phyloP scores from a whole-genome alignment of 2,888 invertebrate species.

The Sialis fuliginosa region DNA sequence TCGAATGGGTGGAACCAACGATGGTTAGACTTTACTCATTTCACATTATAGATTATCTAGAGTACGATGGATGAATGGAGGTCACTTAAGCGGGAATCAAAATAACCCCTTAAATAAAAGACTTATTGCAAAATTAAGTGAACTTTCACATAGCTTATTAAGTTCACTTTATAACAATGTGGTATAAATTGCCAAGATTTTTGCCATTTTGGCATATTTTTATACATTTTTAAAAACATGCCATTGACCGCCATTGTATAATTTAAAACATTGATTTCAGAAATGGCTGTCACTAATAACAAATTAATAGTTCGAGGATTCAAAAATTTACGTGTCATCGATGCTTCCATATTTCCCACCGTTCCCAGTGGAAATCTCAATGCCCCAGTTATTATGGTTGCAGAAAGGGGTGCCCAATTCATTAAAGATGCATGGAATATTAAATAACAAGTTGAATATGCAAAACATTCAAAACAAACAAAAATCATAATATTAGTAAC shows the following conservation, averaged over 20 bases:
- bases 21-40: conserved; percentile 4
- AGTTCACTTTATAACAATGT: too few relatives aligned
- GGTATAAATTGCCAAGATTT: too few relatives aligned
- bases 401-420: conserved; percentile 23
- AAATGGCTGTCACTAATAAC: conserved; percentile 6
- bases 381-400: conserved; percentile 30
- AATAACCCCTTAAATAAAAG: too few relatives aligned
- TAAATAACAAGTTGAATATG: neutral
- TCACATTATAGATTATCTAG: too few relatives aligned
- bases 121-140: too few relatives aligned
- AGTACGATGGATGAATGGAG: neutral
- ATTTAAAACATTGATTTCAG: conserved; percentile 1
- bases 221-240: too few relatives aligned
- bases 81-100: too few relatives aligned
- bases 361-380: conserved; percentile 29
- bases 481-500: too few relatives aligned
- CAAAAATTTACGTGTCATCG: conserved; percentile 7
- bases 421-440: conserved; percentile 5
- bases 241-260: too few relatives aligned
- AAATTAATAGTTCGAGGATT: conserved; percentile 6
- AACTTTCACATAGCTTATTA: too few relatives aligned
- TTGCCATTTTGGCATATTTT: too few relatives aligned
- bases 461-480: too few relatives aligned
- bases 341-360: conserved; percentile 27
- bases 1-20: conserved; percentile 6